phyloP scores from a whole-genome alignment of 2,113 vertebrate genomes.

The Grantiella picta region DNA sequence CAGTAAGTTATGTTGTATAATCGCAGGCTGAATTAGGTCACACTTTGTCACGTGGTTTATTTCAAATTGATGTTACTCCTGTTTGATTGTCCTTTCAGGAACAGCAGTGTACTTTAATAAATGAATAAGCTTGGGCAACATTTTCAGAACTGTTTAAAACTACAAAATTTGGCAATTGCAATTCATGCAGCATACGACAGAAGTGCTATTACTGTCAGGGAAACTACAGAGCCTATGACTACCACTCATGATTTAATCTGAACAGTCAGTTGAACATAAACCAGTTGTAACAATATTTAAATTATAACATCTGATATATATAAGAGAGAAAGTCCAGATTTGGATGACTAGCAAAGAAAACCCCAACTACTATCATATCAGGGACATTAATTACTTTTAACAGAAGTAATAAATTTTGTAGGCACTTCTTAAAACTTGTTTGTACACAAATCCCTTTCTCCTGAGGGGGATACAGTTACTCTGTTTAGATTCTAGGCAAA shows the following conservation, averaged over 20 bases:
- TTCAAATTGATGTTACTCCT: neutral
- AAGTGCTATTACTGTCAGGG: neutral
- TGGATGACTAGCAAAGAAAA: neutral
- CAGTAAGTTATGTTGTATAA: neutral
- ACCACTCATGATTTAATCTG: neutral
- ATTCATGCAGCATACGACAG: slow-evolving; percentile 11
- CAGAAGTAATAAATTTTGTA: neutral
- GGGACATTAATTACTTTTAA: neutral
- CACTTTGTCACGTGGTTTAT: neutral
- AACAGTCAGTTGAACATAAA: neutral
- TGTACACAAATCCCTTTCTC: neutral
- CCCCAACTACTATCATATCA: neutral
- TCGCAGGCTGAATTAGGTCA: neutral
- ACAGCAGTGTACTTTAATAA: neutral
- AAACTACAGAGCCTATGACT: neutral
- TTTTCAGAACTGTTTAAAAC: neutral
- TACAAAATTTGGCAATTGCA: neutral
- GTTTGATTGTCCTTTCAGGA: slow-evolving; percentile 1
- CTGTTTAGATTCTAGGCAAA: neutral
- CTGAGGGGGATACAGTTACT: neutral
- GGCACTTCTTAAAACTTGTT: neutral
- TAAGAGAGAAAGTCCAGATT: neutral
- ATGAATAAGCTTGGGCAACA: neutral
- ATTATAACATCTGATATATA: neutral
- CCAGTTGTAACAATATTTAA: slow-evolving; percentile 7